Base-by-base conservation (phyloP, 2,113 vertebrate species). In the Bubo scandiacus region DNA sequence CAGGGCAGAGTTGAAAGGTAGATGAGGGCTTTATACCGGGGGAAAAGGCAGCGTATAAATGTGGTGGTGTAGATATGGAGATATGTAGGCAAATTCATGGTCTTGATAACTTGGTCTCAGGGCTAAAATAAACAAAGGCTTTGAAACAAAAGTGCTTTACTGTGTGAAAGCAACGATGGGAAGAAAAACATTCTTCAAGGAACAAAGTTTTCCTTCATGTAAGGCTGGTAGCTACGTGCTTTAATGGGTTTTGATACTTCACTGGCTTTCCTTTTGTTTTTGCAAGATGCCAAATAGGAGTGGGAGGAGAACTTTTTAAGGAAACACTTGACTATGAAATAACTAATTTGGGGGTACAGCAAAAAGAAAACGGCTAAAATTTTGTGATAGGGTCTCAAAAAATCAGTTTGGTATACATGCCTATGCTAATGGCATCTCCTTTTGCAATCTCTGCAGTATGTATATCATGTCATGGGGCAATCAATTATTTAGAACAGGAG, bases 401-500 rank as follows among this genome's bases (percentile, higher is more conserved):
- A 45, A 42, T 65, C 40, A 34, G 22, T 79, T 87, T 75, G 55
- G 36, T 80, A 11, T 29, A 12, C 25, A 13, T 54, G 27, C 21
- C 21, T 57, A 4, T 68, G n/a, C 68, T 88, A 7, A 54, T 12
- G 12, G 61, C 57, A 1, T 8, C 34, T 82, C 21, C 25, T 55
- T 29, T 51, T 75, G 75, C 78, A 65, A 5, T 82, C 61, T 65
- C 71, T 65, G 36, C 36, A 10, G 29, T 6, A 0, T 32, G 42
- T 63, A 1, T 79, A 12, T 62, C 25, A 0, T 81, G 86, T 81
- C 67, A 10, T 13, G 40, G 54, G 61, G 52, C 78, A 40, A 80
- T 97, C 58, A 95, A 92, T 96, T 82, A 97, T 97, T 96, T 90
- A 94, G 43, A 90, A 36, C 34, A 80, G 84, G 71, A 91, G 70